These are phyloP conservation scores for Morus bassanus DNA, from an alignment of 2,797 vertebrate genomes.

Conservation along the genomic window DNA sequence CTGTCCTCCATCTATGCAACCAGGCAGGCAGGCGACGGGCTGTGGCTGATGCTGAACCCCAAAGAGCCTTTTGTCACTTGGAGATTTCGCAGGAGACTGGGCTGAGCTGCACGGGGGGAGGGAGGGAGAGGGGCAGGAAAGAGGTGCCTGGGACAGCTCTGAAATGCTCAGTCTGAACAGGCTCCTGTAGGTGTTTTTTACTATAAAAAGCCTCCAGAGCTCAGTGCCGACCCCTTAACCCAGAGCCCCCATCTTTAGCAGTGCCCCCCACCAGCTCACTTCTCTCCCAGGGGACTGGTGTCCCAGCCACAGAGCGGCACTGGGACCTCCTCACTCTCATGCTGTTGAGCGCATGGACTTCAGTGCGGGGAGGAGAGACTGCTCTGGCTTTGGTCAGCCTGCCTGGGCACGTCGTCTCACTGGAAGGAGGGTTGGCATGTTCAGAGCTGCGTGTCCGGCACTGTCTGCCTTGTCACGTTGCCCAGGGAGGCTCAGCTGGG, in stretches of 20 bases:
- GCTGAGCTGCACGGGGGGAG: accelerated
- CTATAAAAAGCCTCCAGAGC: not conserved
- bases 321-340: not conserved
- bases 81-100: not conserved
- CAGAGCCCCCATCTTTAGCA: not conserved
- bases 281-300: not conserved
- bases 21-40: not conserved
- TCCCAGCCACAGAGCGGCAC: not conserved
- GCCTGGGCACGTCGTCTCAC: accelerated
- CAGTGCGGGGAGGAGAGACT: not conserved
- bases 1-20: not conserved
- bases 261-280: not conserved
- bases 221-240: not conserved
- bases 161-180: not conserved
- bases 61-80: constrained; percentile 24
- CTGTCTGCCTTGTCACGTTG: not conserved
- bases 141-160: not conserved
- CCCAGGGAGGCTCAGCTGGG: not conserved
- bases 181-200: not conserved
- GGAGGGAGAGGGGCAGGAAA: not conserved
- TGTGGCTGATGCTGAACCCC: not conserved
- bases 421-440: not conserved
- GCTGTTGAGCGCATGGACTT: accelerated
- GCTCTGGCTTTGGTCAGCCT: not conserved
- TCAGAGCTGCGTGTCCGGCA: not conserved